Evolutionary conservation across 2,888 invertebrate genomes (phyloP).

Genomic region (Byasa hedistus): DNA sequence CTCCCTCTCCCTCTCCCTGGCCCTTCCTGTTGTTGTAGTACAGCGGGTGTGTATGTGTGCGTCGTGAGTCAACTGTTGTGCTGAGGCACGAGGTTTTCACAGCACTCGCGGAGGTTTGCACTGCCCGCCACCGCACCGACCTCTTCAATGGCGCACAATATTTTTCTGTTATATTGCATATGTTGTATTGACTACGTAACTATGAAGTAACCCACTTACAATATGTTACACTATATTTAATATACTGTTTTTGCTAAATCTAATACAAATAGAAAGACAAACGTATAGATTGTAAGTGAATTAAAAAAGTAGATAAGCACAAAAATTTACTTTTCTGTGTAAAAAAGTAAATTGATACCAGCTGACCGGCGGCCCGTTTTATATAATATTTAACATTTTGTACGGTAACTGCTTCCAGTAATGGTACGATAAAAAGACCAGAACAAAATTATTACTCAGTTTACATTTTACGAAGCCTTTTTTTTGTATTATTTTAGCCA

Average conservation of each 20-base stretch:
- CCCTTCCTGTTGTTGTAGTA: slow-evolving; percentile 69
- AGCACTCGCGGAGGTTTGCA: slow-evolving; percentile 46
- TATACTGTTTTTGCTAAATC: too few species aligned
- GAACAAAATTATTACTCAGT: not conserved
- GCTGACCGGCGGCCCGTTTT: not conserved
- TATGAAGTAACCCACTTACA: slow-evolving; percentile 34
- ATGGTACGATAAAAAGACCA: not conserved
- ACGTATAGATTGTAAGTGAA: not conserved
- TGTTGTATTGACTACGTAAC: slow-evolving; percentile 45
- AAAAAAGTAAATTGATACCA: not conserved
- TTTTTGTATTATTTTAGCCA: not conserved
- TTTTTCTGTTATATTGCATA: slow-evolving; percentile 53
- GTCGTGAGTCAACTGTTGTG: slow-evolving; percentile 73
- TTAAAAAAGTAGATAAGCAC: not conserved
- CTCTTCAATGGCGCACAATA: slow-evolving; percentile 59
- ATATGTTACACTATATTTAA: not conserved
- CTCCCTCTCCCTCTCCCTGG: slow-evolving; percentile 41
- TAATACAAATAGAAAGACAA: too few species aligned
- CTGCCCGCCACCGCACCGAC: slow-evolving; percentile 47
- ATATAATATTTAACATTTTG: not conserved
- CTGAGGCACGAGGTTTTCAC: slow-evolving; percentile 69
- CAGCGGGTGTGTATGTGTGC: slow-evolving; percentile 47
- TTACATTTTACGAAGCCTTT: not conserved
- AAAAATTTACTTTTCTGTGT: not conserved
- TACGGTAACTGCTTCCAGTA: not conserved